Base-by-base conservation (phyloP, 2,797 vertebrate species). In the Sebastes goodei region DNA sequence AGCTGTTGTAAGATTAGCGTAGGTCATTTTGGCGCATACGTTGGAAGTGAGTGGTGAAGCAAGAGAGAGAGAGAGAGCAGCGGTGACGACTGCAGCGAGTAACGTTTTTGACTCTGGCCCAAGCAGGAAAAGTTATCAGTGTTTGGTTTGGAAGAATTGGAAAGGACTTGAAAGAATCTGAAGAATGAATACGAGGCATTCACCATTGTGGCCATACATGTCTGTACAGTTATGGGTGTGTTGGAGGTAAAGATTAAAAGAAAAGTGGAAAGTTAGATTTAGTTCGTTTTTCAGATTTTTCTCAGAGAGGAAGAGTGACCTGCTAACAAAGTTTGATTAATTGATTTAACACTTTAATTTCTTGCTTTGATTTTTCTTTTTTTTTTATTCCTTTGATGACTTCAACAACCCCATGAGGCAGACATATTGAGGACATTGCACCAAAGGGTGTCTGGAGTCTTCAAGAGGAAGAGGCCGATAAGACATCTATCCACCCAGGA, bases 311-410 rank as follows among this genome's bases (percentile, higher is more conserved):
- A 69, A 27, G 12, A 62, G 35, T 71, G 69, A 68, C 30, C 52
- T 20, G n/a, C 64, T 82, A 55, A 57, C 46, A 80, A 38, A 56
- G 67, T 82, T 85, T 85, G 65, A 78, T 82, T 78, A 78, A 86
- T 65, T 64, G 21, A 80, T 85, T 82, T 35, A 79, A 78, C 60
- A 63, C 83, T 70, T 83, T 57, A 67, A 88, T 88, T 53, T 80
- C 78, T 80, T 86, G 83, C 68, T 80, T 82, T 72, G 71, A 79
- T 82, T 62, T 62, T 25, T 42, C 3, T 35, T 8, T 14, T 17
- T 25, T 25, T 25, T 78, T 63, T 52, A 83, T 74, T 76, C 38
- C 67, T 86, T 84, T 82, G 78, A 86, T 88, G 72, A 76, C 53
- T 74, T 25, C n/a, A 78, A 78, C 71, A 80, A 55, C 30, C 71